A percentile compares a stretch with the other conserved stretches of the same genome.
These are phyloP conservation scores for Vidua chalybeata DNA, from an alignment of 2,113 vertebrate species.

Conservation along the genomic window DNA sequence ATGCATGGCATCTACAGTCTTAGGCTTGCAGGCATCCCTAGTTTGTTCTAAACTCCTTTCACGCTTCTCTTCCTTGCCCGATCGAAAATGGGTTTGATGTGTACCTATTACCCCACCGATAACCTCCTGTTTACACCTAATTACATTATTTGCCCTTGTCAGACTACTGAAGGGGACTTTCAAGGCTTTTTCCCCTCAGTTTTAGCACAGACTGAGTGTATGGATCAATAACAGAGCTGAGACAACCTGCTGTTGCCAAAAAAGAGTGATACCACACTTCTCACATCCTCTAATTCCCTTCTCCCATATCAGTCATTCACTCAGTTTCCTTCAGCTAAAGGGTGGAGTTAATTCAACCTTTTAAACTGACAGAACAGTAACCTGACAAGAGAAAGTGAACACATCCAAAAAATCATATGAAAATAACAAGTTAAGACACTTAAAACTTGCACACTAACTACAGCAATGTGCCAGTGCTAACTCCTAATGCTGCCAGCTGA, in stretches of 20 bases:
- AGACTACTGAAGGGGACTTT: neutral
- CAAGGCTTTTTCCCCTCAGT: neutral
- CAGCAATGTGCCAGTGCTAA: neutral
- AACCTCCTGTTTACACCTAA: neutral
- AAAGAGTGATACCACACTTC: neutral
- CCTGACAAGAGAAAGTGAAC: neutral
- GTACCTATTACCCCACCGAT: neutral
- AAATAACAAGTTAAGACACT: neutral
- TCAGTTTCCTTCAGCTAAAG: neutral
- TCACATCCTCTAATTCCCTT: neutral
- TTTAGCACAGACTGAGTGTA: neutral
- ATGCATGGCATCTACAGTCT: neutral
- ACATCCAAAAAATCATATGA: neutral
- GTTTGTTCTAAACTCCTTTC: neutral
- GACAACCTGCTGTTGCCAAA: neutral
- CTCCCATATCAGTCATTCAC: neutral
- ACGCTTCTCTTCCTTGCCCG: neutral
- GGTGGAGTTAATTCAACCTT: neutral
- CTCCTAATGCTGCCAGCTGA: neutral
- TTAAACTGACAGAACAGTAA: neutral
- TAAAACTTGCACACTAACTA: neutral
- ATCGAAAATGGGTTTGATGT: neutral
- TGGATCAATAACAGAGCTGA: neutral
- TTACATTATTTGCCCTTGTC: neutral
- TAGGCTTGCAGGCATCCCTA: neutral